Base-by-base conservation (phyloP, 1,140 invertebrate species). In the Microplitis demolitor region DNA sequence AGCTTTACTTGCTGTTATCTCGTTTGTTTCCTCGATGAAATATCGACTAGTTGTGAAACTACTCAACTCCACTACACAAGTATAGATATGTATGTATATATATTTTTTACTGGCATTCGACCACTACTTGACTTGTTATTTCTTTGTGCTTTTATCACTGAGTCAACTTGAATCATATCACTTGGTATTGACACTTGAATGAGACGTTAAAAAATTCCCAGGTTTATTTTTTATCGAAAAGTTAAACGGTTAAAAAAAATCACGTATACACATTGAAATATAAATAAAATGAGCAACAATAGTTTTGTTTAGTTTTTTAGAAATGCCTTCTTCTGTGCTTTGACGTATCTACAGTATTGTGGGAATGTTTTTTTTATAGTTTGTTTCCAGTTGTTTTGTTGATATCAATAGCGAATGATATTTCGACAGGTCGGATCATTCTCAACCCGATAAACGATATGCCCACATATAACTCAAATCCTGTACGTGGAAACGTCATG, bases 21-120 rank as follows among this genome's bases (percentile, higher is more conserved):
- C 77, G 82, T 83, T 84, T 82, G 82, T 83, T 83, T 82, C 67
- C 75, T 72, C 76, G 80, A 83, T 85, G 82, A 83, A 85, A 85
- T 85, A 85, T 84, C 79, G 82, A 81, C 82, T 82, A 79, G 82
- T 82, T 82, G 80, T 84, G 84, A 82, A 81, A 84, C 79, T 79
- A 77, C 78, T 82, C 77, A 78, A 77, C 78, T 69, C 74, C 73
- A 75, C 76, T 72, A 69, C 68, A 45, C 16, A 45, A 31, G 53
- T 72, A 62, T 63, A 72, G 39, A 45, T 45, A 45, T 64, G 2
- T 35, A 2, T n/a, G 3, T 31, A 24, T 3, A 62, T 62, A 33
- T 45, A 5, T 45, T 45, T 45, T 45, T 45, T 45, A 3, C 39
- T 9, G 39, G 8, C 39, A 45, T 45, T 45, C 39, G 39, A 45